Conservation (phyloP, 2,113 vertebrate genomes). For the Nyctereutes procyonoides region DNA sequence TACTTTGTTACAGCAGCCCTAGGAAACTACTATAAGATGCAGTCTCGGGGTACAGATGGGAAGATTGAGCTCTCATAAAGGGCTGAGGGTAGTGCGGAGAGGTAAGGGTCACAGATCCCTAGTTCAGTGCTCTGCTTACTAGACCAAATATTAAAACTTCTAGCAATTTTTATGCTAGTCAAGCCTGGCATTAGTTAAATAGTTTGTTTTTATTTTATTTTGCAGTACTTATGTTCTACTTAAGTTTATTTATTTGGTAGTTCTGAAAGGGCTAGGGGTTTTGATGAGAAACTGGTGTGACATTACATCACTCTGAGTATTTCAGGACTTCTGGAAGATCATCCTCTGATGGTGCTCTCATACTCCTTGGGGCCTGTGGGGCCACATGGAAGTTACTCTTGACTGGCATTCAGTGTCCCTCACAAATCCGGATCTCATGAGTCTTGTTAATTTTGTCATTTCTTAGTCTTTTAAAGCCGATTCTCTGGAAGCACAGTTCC, state of each 20-base stretch:
- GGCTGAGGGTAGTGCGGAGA: background rate
- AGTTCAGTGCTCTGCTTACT: background rate
- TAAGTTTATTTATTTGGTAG: background rate
- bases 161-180: background rate
- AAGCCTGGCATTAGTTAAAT: background rate
- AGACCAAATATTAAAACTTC: background rate
- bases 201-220: background rate
- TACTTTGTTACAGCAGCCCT: background rate
- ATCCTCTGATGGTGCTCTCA: fast-evolving
- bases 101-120: background rate
- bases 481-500: background rate
- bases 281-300: background rate
- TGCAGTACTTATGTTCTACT: background rate
- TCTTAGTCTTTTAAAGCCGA: background rate
- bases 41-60: no score
- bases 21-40: fast-evolving
- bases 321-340: background rate
- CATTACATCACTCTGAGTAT: background rate
- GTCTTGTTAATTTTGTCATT: background rate
- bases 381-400: background rate
- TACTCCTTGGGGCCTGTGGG: fast-evolving
- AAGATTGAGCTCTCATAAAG: background rate
- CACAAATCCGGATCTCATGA: background rate
- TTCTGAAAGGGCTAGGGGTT: background rate
- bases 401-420: background rate